Percentiles rank a stretch among this genome's conserved stretches.
phyloP scores from a whole-genome alignment of 2,113 vertebrate genomes.

The Ploceus nigricollis region DNA sequence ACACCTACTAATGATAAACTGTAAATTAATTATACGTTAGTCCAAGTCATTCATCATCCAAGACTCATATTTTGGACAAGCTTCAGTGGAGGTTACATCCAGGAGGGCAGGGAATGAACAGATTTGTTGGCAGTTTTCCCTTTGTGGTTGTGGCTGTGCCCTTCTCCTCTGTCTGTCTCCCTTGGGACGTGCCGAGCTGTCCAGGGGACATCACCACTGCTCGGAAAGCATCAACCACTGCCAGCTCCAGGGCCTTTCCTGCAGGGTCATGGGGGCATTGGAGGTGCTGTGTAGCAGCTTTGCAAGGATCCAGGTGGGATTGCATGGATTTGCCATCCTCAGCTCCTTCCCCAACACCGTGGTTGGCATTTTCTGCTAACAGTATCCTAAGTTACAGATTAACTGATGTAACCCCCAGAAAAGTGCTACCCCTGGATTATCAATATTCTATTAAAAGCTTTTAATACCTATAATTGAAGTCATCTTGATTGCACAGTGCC shows the following conservation, averaged over 20 bases:
- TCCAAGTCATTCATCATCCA: neutral
- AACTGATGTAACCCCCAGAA: neutral
- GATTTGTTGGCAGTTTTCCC: neutral
- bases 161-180: neutral
- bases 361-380: neutral
- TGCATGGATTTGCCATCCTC: neutral
- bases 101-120: neutral
- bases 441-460: neutral
- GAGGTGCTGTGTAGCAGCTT: neutral
- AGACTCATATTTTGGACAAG: neutral
- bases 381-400: neutral
- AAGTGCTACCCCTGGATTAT: neutral
- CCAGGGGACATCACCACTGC: neutral
- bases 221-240: neutral
- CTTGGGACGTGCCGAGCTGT: fast-evolving
- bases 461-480: neutral
- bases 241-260: neutral
- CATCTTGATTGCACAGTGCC: neutral
- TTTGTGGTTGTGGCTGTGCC: neutral
- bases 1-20: neutral
- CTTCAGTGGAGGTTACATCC: neutral
- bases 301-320: neutral
- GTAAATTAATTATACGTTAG: neutral
- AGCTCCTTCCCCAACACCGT: fast-evolving
- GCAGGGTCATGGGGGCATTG: neutral